Percentiles rank a stretch among this genome's conserved stretches.
Evolutionary conservation across 2,888 invertebrate genomes (phyloP).

Genomic region (Colostygia pectinataria): DNA sequence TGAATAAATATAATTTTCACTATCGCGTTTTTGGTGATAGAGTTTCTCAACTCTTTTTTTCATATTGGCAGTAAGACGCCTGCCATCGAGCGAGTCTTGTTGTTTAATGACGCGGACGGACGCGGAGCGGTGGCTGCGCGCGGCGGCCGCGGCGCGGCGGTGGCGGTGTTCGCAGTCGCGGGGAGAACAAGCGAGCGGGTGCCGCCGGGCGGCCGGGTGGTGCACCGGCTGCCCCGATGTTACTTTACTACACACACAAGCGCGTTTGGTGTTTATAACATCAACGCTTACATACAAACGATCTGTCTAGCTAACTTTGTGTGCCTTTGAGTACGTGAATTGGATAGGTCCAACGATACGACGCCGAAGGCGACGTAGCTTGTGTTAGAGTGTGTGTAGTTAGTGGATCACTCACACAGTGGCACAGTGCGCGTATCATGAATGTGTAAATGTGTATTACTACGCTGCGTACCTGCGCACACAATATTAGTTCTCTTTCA

Average conservation of each 20-base stretch:
- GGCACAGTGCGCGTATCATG: slow-evolving; percentile 53
- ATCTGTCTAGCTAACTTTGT: slow-evolving; percentile 75
- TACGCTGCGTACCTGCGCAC: slow-evolving; percentile 33
- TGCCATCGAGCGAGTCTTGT: slow-evolving; percentile 82
- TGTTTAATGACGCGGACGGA: slow-evolving; percentile 80
- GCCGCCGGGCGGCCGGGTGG: slow-evolving; percentile 71
- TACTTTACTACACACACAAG: slow-evolving; percentile 74
- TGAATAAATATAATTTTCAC: slow-evolving; percentile 77
- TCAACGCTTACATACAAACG: slow-evolving; percentile 58
- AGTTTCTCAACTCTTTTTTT: slow-evolving; percentile 76
- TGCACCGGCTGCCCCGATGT: slow-evolving; percentile 81
- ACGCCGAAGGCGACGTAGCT: slow-evolving; percentile 39
- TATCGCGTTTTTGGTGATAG: slow-evolving; percentile 77
- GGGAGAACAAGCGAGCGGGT: slow-evolving; percentile 71
- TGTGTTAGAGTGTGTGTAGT: slow-evolving; percentile 50
- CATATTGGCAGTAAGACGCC: slow-evolving; percentile 81
- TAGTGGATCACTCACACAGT: slow-evolving; percentile 41
- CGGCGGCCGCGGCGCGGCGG: slow-evolving; percentile 49
- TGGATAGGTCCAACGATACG: slow-evolving; percentile 59
- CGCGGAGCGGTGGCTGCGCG: slow-evolving; percentile 40
- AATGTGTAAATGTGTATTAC: slow-evolving; percentile 41
- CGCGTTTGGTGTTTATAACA: slow-evolving; percentile 51
- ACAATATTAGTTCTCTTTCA: slow-evolving; percentile 59
- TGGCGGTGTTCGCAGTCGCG: slow-evolving; percentile 77
- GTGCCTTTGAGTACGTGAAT: slow-evolving; percentile 65